phyloP scores from a whole-genome alignment of 2,888 invertebrate genomes.

The Tridacna gigas region DNA sequence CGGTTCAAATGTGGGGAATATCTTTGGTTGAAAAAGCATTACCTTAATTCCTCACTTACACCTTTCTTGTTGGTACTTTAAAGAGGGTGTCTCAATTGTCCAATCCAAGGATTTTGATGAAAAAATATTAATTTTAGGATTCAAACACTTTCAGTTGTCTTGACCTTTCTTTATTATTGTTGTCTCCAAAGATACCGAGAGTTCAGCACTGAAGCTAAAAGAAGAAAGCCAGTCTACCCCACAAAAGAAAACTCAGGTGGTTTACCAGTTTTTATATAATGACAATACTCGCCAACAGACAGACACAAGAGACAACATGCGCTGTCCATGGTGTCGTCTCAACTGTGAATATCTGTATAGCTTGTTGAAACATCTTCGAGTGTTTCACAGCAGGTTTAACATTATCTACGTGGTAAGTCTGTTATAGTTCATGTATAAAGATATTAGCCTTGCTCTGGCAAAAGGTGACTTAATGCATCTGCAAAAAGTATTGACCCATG shows the following conservation, averaged over 20 bases:
- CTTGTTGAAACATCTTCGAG: slow-evolving; percentile 95
- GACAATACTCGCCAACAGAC: slow-evolving; percentile 98
- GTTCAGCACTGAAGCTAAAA: slow-evolving; percentile 51
- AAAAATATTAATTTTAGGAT: too few relatives aligned
- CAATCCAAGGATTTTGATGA: too few relatives aligned
- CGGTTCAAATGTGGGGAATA: too few relatives aligned
- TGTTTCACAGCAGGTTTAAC: slow-evolving; percentile 96
- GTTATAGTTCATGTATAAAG: not conserved
- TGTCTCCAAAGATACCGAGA: slow-evolving; percentile 28
- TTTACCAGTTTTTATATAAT: slow-evolving; percentile 98
- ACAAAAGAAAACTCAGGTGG: slow-evolving; percentile 87
- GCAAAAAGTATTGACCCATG: too few relatives aligned
- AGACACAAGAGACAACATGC: slow-evolving; percentile 95
- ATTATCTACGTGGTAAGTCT: slow-evolving; percentile 94
- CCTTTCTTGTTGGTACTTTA: too few relatives aligned
- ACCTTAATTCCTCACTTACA: too few relatives aligned
- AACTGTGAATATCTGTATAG: slow-evolving; percentile 95
- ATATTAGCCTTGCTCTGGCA: too few relatives aligned
- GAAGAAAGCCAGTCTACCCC: slow-evolving; percentile 72
- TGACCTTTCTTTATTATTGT: not conserved
- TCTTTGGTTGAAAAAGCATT: too few relatives aligned
- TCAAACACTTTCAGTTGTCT: too few relatives aligned
- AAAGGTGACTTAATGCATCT: too few relatives aligned
- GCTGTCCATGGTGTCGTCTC: slow-evolving; percentile 98
- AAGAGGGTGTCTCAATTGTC: too few relatives aligned